Percentiles rank a stretch among this genome's conserved stretches.
Evolutionary conservation across 2,888 invertebrate species (phyloP).

Genomic region (Mantis religiosa): DNA sequence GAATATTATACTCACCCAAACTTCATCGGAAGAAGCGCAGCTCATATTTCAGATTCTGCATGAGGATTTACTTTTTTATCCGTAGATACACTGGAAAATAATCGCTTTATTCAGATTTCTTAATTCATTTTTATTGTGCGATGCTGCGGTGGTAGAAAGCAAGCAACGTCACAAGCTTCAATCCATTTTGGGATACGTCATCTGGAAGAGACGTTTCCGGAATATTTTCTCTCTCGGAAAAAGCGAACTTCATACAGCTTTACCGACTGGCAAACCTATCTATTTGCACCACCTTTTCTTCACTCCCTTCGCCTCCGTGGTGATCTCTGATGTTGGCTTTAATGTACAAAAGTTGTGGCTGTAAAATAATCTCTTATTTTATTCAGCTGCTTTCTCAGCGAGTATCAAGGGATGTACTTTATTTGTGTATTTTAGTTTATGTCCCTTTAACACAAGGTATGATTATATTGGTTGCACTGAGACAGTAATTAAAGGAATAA

Average conservation of each 20-base stretch:
- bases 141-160: not conserved
- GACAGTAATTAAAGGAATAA: too few species aligned
- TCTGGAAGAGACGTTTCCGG: not conserved
- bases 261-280: not conserved
- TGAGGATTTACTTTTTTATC: not conserved
- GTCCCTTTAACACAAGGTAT: too few species aligned
- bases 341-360: too few species aligned
- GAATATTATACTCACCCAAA: not conserved
- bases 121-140: not conserved
- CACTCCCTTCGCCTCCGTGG: too few species aligned
- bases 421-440: too few species aligned
- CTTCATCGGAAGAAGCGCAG: not conserved
- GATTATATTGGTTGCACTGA: too few species aligned
- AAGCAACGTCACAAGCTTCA: not conserved
- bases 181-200: not conserved
- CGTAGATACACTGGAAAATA: not conserved
- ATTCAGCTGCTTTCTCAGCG: too few species aligned
- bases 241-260: not conserved
- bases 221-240: not conserved
- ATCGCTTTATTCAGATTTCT: not conserved
- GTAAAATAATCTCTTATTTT: too few species aligned
- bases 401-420: too few species aligned
- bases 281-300: not conserved
- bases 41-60: not conserved
- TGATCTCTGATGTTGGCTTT: too few species aligned